Percentiles rank a stretch among this genome's conserved stretches.
phyloP scores from a whole-genome alignment of 2,797 vertebrate genomes.

The Pangasius macronema region DNA sequence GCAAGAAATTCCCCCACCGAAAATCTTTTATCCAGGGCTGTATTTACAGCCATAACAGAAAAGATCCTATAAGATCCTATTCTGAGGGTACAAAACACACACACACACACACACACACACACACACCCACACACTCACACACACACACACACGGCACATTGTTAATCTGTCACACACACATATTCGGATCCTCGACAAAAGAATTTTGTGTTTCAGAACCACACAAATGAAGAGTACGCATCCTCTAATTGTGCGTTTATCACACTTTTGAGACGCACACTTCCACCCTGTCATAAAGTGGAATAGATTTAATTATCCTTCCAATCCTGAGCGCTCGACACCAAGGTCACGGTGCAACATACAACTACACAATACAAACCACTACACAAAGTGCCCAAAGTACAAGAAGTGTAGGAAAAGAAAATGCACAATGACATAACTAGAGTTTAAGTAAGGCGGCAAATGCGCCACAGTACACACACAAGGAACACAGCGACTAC shows the following conservation, averaged over 20 bases:
- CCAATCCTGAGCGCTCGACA: background rate
- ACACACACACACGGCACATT: background rate
- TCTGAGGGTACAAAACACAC: conserved; percentile 14
- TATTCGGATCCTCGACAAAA: background rate
- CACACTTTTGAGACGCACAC: conserved; percentile 50
- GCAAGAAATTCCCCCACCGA: conserved; percentile 9
- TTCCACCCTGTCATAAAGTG: background rate
- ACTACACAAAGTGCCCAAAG: background rate
- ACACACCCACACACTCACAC: background rate
- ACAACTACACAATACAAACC: background rate
- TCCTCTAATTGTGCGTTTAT: conserved; percentile 44
- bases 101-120: background rate
- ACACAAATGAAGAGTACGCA: conserved; percentile 29
- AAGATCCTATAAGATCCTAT: conserved; percentile 20
- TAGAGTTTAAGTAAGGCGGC: background rate
- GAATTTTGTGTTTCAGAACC: conserved; percentile 18
- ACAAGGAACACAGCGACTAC: background rate
- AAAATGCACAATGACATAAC: background rate
- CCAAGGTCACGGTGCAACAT: background rate
- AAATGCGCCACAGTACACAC: background rate
- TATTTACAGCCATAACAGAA: conserved; percentile 28
- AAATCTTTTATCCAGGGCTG: conserved; percentile 21
- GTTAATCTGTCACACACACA: conserved; percentile 17
- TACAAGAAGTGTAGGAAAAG: background rate
- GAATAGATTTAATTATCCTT: background rate